Conservation (phyloP, 2,888 invertebrate genomes). For the Lomographa bimaculata region DNA sequence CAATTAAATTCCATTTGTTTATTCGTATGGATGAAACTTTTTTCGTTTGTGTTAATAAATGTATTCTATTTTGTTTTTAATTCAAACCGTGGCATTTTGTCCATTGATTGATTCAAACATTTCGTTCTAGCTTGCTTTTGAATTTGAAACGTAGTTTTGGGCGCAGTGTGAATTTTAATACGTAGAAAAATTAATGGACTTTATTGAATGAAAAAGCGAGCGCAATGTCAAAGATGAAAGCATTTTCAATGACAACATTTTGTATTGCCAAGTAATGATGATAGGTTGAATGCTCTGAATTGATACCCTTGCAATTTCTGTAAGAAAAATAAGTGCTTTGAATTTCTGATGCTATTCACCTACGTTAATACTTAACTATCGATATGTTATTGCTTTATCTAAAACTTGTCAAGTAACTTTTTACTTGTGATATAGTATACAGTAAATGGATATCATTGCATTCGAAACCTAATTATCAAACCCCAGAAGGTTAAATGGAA, state of each 20-base stretch:
- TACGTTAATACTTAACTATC: too few relatives aligned
- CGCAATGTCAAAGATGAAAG: too few relatives aligned
- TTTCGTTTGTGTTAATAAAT: constrained; percentile 36
- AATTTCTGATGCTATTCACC: too few relatives aligned
- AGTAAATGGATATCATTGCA: constrained; percentile 33
- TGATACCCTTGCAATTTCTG: too few relatives aligned
- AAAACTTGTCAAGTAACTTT: background rate
- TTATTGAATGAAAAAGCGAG: too few relatives aligned
- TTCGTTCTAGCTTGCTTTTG: constrained; percentile 11
- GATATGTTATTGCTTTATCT: too few relatives aligned
- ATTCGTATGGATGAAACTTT: constrained; percentile 45
- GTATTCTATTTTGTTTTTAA: constrained; percentile 13
- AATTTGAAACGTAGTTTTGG: background rate
- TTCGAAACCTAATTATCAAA: constrained; percentile 53
- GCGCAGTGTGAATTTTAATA: constrained; percentile 1
- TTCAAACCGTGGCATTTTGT: constrained; percentile 16
- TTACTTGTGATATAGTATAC: constrained; percentile 21
- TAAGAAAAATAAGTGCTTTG: too few relatives aligned
- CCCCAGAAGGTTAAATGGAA: constrained; percentile 40
- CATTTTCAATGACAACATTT: too few relatives aligned
- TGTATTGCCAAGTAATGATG: too few relatives aligned
- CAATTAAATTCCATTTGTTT: constrained; percentile 60
- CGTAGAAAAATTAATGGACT: background rate
- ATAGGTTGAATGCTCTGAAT: too few relatives aligned
- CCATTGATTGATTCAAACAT: constrained; percentile 15